Conservation (phyloP, 2,888 invertebrate genomes). For the Laothoe populi region DNA sequence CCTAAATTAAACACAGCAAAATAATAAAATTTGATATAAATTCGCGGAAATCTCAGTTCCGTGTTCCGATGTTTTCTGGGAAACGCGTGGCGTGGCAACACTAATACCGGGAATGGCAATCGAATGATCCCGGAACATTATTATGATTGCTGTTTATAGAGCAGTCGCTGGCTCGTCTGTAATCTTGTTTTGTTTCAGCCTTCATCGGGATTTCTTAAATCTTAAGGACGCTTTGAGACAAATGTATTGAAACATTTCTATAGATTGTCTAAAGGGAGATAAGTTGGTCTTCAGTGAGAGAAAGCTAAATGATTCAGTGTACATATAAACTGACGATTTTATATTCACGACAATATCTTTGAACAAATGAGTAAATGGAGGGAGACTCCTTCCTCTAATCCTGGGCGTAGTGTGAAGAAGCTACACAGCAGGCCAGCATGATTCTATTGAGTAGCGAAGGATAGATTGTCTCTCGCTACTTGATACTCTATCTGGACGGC, state of each 20-base stretch:
- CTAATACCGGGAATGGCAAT: slow-evolving; percentile 5
- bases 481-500: no score
- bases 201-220: background rate
- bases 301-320: background rate
- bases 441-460: no score
- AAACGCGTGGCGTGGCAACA: slow-evolving; percentile 15
- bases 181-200: slow-evolving; percentile 25
- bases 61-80: slow-evolving; percentile 2
- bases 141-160: slow-evolving; percentile 30
- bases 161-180: slow-evolving; percentile 25
- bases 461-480: no score
- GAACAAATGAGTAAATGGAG: no score
- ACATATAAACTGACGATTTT: background rate
- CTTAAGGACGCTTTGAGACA: background rate
- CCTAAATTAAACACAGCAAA: background rate
- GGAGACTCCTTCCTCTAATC: no score
- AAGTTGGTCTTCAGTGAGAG: background rate
- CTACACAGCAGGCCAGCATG: no score
- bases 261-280: background rate
- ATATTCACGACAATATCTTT: no score
- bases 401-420: no score
- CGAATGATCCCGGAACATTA: slow-evolving; percentile 28
- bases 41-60: background rate
- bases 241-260: slow-evolving; percentile 2
- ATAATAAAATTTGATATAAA: background rate